phyloP scores from a whole-genome alignment of 1,140 invertebrate species.

The Plectrocnemia conspersa region DNA sequence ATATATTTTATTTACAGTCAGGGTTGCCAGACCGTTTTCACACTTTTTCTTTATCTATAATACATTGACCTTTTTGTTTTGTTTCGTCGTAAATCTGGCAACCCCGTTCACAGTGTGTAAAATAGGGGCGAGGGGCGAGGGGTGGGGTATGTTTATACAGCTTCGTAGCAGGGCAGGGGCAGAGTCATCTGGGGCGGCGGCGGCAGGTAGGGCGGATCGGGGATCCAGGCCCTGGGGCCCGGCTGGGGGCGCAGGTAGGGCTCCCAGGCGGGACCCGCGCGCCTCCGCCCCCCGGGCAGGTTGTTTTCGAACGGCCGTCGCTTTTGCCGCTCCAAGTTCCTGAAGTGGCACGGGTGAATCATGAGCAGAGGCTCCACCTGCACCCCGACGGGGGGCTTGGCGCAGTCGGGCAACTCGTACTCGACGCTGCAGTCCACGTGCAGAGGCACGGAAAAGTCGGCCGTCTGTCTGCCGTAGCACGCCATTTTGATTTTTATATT shows the following conservation, averaged over 20 bases:
- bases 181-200: conserved; percentile 21
- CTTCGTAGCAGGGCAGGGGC: conserved; percentile 31
- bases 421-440: conserved; percentile 74
- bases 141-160: conserved; percentile 19
- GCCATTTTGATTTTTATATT: too few relatives aligned
- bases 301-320: conserved; percentile 66
- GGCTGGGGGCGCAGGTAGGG: conserved; percentile 18
- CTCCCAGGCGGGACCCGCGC: conserved; percentile 4
- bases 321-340: conserved; percentile 62
- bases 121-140: not conserved
- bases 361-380: conserved; percentile 65
- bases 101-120: not conserved
- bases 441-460: conserved; percentile 65
- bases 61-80: too few relatives aligned
- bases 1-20: not conserved
- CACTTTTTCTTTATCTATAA: too few relatives aligned
- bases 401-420: conserved; percentile 69
- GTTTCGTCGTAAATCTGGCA: too few relatives aligned
- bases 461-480: conserved; percentile 39
- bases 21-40: too few relatives aligned
- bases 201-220: conserved; percentile 20
- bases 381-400: conserved; percentile 64
- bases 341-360: conserved; percentile 71
- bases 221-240: conserved; percentile 6
- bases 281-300: conserved; percentile 44